Base-by-base conservation (phyloP, 2,888 invertebrate species). In the Lasioglossum leucozonium region DNA sequence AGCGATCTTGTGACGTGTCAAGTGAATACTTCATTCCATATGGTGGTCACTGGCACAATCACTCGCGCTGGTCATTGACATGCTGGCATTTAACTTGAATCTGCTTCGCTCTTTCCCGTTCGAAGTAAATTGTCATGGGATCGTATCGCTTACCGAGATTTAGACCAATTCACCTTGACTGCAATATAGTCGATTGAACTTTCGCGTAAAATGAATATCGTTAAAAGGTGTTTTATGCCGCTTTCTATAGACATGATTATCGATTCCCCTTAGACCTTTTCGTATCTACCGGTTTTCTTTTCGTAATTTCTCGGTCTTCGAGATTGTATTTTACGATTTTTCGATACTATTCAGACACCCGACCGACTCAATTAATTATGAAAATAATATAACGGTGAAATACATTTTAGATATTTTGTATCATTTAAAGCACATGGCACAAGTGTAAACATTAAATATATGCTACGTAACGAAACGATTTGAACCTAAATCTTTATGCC, bases 1-100 rank as follows among this genome's bases (percentile, higher is more conserved):
- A 94, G 91, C 92, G 91, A 94, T 94, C 92, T 93, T 91, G 93
- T 94, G 94, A 94, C 94, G 94, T 94, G 94, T 94, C 94, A 94
- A 93, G 93, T 90, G 91, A 93, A 91, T 88, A 88, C 93, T 93
- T 92, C 93, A 94, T 94, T 94, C 94, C 94, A 94, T 94, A 94
- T 94, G 93, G 93, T 93, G 92, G 92, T 92, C 92, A 91, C 91
- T 90, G 86, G 76, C 89, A 90, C 91, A 89, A 89, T 92, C 91
- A 91, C 89, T 84, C 51, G n/a, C 74, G n/a, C 74, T 94, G 94
- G 93, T 94, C 94, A 93, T 93, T 94, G 94, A 94, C 94, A 93
- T 93, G 93, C 88, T 93, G 92, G 92, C 92, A 91, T 91, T 87
- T 88, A 82, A 85, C 82, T 84, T 73, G 72, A 81, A 76, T 82